These are phyloP conservation scores for Luffia ferchaultella DNA, from an alignment of 2,888 invertebrate genomes.

Conservation along the genomic window DNA sequence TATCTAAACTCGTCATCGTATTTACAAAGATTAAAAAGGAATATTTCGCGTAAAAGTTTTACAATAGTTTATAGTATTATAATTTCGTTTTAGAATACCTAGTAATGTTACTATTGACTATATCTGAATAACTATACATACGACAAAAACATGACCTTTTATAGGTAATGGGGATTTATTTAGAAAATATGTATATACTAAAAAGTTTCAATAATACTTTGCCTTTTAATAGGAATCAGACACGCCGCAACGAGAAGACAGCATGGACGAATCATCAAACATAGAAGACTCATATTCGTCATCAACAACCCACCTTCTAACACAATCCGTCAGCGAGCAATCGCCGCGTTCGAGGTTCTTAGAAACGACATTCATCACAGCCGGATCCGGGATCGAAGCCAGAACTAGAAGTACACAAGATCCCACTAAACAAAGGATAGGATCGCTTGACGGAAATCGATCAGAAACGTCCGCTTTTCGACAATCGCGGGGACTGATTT, in stretches of 20 bases:
- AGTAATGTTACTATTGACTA: too few species aligned
- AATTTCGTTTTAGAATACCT: too few species aligned
- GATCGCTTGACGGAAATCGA: neutral
- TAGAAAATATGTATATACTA: too few species aligned
- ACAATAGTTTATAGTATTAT: too few species aligned
- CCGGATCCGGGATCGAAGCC: neutral
- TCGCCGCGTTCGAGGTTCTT: constrained; percentile 29
- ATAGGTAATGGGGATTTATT: too few species aligned
- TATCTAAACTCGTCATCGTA: too few species aligned
- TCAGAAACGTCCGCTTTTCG: constrained; percentile 15
- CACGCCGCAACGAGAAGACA: constrained; percentile 48
- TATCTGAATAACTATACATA: too few species aligned
- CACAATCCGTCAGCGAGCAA: constrained; percentile 42
- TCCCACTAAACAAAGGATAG: neutral
- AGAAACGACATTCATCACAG: constrained; percentile 42
- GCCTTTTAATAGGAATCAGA: constrained; percentile 59
- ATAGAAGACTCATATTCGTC: constrained; percentile 51
- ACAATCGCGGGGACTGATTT: constrained; percentile 48
- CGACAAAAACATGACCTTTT: too few species aligned
- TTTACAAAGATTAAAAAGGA: too few species aligned
- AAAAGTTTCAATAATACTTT: too few species aligned
- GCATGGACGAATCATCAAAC: constrained; percentile 48
- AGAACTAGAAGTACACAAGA: neutral
- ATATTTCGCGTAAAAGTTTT: too few species aligned
- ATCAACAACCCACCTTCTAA: constrained; percentile 47